Evolutionary conservation across 2,888 invertebrate genomes (phyloP), one percentile per base, ranked within the genome.

Genomic region (Chaitophorus viminalis): DNA sequence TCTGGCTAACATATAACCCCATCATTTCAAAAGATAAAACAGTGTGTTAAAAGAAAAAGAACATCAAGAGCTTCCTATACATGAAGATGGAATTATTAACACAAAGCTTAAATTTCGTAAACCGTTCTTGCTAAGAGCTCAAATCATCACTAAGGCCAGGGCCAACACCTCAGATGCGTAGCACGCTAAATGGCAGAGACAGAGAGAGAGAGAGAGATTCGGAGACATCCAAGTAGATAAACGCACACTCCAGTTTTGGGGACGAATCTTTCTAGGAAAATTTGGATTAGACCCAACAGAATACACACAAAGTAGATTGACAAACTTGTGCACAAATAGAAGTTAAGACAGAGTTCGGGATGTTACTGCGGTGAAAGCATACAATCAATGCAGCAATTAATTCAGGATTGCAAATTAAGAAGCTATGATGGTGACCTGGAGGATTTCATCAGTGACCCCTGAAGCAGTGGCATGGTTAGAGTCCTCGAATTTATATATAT

Each of bases 31-130:
- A 25, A 82, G 31, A 82, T 31, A 52, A 31, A 82, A 72, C 8
- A 82, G 46, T 52, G 82, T 82, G 72, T 36, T 74, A 74, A 74
- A 18, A 83, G 74, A 83, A n/a, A 83, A 83, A 11, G 21, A 60
- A 60, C 60, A 60, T 21, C 60, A 60, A 21, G 60, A 60, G 21
- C 21, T 25, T 21, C n/a, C n/a, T n/a, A 60, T 60, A 60, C 60
- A 21, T 60, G 5, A 60, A 60, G 2, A 60, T 21, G 60, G 60
- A 21, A 60, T 60, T 60, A 21, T 60, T 21, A 60, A 60, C 21
- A 18, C 60, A 21, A 60, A 5, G 1, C 60, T 60, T 60, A 60
- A 60, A 21, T 60, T 21, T 21, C 60, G 21, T 21, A 60, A 60
- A n/a, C n/a, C n/a, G n/a, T n/a, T n/a, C n/a, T n/a, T n/a, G 25